phyloP scores from a whole-genome alignment of 2,113 vertebrate species.

The Heteronetta atricapilla region DNA sequence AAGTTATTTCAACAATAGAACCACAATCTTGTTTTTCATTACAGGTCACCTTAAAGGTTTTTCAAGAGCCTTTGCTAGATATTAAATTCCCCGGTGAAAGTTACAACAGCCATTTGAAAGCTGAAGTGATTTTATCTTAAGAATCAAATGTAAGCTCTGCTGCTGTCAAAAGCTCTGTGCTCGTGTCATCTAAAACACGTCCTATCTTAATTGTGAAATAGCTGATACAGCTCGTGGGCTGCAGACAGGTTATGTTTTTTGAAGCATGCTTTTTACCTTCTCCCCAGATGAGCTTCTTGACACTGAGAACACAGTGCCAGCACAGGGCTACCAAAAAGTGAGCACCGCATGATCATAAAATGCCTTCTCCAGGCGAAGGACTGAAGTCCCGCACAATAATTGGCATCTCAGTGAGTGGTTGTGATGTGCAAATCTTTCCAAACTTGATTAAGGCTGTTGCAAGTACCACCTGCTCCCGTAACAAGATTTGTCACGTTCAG shows the following conservation, averaged over 20 bases:
- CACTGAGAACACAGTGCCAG: background rate
- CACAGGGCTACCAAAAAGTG: background rate
- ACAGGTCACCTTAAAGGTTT: background rate
- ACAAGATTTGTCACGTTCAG: background rate
- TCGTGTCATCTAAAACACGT: background rate
- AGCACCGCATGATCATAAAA: background rate
- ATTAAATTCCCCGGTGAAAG: background rate
- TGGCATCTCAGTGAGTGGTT: background rate
- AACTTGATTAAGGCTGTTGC: background rate
- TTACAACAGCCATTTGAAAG: background rate
- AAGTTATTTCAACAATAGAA: background rate
- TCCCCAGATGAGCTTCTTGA: background rate
- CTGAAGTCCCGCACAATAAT: background rate
- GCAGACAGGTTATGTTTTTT: background rate
- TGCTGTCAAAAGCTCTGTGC: background rate
- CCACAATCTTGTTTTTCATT: background rate
- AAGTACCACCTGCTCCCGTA: background rate
- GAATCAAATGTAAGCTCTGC: background rate
- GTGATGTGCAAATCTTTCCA: background rate
- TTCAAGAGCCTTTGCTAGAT: background rate
- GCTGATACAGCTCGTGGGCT: accelerated
- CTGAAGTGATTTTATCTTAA: background rate
- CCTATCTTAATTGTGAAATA: background rate
- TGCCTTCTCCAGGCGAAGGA: background rate
- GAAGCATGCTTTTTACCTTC: background rate